Evolutionary conservation across 2,113 vertebrate species (phyloP), one percentile per base, ranked within the genome.

Genomic region (Pristiophorus japonicus): DNA sequence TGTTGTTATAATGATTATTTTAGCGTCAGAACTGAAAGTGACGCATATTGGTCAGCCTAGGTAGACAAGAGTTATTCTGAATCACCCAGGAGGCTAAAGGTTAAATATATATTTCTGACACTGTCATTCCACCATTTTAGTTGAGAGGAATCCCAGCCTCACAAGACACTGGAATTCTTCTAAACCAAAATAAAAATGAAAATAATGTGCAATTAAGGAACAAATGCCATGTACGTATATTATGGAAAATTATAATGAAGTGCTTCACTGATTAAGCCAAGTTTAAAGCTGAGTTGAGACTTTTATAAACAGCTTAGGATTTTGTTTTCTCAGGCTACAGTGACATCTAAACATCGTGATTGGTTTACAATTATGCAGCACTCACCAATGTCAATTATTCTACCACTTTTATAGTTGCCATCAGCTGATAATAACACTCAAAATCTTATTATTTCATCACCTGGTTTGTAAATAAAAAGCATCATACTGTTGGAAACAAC

Each of bases 221-320:
- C 27, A 91, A 91, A 91, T 18, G 55, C 18, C 55, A n/a, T 18
- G 87, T 27, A 91, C 16, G 34, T 18, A n/a, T 30, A 59, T 51
- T 59, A 55, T 14, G n/a, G 30, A 91, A 91, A 59, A 91, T 91
- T 62, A n/a, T 91, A 62, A 91, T 91, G 51, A 91, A n/a, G 87
- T 55, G 62, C 12, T 62, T 91, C 87, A 91, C 5, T 91, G 55
- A n/a, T 62, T 59, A 24, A 88, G n/a, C 51, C 10, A 27, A 88
- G 47, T 27, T 88, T 30, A 91, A 91, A 59, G 87, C 87, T 91
- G 55, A 91, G 30, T 91, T 91, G 87, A 62, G 59, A 59, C 30
- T 16, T 91, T 59, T 62, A 62, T 91, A 91, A 91, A 5, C 87
- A 18, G 55, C 12, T 30, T 59, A 1, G 30, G 55, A 91, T 34